Evolutionary conservation across 1,140 invertebrate species (phyloP).

Genomic region (Oryzaephilus surinamensis): DNA sequence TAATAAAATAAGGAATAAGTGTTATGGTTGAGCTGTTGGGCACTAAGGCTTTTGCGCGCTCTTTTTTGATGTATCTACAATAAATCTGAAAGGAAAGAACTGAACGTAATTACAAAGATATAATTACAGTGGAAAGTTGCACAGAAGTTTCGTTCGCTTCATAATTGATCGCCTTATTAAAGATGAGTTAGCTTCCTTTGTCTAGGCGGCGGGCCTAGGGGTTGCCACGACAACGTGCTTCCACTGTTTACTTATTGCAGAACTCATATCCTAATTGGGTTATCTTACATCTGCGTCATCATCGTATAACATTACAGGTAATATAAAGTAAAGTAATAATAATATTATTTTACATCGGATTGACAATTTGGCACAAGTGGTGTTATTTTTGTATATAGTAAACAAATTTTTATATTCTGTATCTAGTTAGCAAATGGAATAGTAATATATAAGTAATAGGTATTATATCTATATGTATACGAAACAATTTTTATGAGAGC

Average conservation of each 20-base stretch:
- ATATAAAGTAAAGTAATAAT: conserved; percentile 7
- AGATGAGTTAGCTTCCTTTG: conserved; percentile 37
- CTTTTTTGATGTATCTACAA: conserved; percentile 22
- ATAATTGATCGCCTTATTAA: conserved; percentile 40
- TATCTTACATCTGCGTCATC: conserved; percentile 34
- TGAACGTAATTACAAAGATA: conserved; percentile 34
- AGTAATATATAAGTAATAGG: too few relatives aligned
- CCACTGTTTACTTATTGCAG: conserved; percentile 34
- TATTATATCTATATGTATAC: too few relatives aligned
- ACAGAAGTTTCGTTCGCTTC: conserved; percentile 33
- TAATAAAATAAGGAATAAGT: too few relatives aligned
- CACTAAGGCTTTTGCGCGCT: too few relatives aligned
- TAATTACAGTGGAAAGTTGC: conserved; percentile 35
- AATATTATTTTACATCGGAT: conserved; percentile 11
- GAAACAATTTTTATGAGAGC: too few relatives aligned
- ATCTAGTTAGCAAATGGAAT: too few relatives aligned
- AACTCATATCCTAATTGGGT: conserved; percentile 37
- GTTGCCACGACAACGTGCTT: conserved; percentile 26
- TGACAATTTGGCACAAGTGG: too few relatives aligned
- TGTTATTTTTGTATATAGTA: too few relatives aligned
- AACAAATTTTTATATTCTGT: too few relatives aligned
- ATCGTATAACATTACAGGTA: conserved; percentile 18
- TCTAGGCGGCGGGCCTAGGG: conserved; percentile 19
- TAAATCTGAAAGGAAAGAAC: conserved; percentile 26
- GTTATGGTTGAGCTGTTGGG: too few relatives aligned